Percentiles rank a stretch among this genome's conserved stretches.
Conservation (phyloP, 2,797 vertebrate genomes). For the Chelon labrosus region DNA sequence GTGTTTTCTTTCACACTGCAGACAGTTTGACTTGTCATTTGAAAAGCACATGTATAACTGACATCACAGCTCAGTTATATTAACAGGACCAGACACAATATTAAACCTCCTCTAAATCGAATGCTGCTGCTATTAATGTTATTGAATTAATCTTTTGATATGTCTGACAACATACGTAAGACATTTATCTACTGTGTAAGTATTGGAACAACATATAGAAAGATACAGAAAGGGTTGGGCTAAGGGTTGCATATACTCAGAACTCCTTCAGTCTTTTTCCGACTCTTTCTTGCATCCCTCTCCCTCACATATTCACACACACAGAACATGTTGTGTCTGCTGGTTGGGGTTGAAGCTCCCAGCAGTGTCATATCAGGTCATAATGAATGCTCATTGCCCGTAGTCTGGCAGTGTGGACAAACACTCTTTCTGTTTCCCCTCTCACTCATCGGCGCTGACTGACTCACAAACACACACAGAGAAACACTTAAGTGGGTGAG, state of each 20-base stretch:
- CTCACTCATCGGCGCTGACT: constrained; percentile 18
- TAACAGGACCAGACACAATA: no score
- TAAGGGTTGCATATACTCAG: background rate
- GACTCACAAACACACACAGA: constrained; percentile 53
- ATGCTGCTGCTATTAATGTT: no score
- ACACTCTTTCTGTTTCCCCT: constrained; percentile 44
- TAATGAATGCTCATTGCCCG: constrained; percentile 73
- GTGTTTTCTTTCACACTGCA: background rate
- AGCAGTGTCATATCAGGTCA: constrained; percentile 67
- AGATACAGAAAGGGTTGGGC: background rate
- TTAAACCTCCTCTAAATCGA: no score
- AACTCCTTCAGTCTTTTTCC: background rate
- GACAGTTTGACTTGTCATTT: background rate
- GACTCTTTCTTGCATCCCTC: background rate
- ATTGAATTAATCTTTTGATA: no score
- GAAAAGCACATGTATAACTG: background rate
- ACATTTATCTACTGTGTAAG: background rate
- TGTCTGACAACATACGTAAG: background rate
- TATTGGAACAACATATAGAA: background rate
- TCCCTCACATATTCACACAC: background rate
- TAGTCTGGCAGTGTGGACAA: constrained; percentile 73
- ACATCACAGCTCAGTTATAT: background rate
- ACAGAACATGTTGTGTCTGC: constrained; percentile 37
- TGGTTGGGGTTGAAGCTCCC: constrained; percentile 64
- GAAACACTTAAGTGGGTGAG: constrained; percentile 67